A percentile compares a stretch with the other conserved stretches of the same genome.
Evolutionary conservation across 2,113 vertebrate genomes (phyloP).

Genomic region (Oxygymnocypris stewartii): DNA sequence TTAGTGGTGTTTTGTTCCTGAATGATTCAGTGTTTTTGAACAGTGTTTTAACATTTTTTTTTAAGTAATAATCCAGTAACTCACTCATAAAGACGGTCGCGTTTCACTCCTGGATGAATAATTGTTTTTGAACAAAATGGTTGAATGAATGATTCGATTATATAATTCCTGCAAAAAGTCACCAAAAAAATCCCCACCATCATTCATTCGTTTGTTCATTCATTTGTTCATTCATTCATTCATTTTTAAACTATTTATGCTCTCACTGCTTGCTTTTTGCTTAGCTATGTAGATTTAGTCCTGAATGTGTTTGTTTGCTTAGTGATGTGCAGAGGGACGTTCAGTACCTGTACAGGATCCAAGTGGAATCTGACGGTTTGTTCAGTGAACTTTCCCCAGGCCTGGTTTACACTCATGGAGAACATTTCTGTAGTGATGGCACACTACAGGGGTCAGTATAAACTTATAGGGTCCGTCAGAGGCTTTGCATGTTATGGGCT

Average conservation of each 20-base stretch:
- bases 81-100: neutral
- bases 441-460: conserved; percentile 74
- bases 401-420: conserved; percentile 79
- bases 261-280: neutral
- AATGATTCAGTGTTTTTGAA: neutral
- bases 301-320: conserved; percentile 44
- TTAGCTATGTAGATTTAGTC: neutral
- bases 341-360: conserved; percentile 84
- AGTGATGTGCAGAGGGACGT: conserved; percentile 82
- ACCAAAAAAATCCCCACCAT: neutral
- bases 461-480: neutral
- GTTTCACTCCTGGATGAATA: neutral
- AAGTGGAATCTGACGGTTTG: conserved; percentile 76
- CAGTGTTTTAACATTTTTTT: neutral
- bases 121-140: neutral
- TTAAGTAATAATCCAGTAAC: neutral
- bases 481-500: neutral
- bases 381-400: conserved; percentile 83
- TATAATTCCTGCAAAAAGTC: neutral
- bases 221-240: neutral
- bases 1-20: neutral
- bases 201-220: too few relatives aligned
- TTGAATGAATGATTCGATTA: neutral
- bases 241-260: neutral
- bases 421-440: conserved; percentile 88